Conservation (phyloP, 2,113 vertebrate species). For the Phrynosoma platyrhinos region DNA sequence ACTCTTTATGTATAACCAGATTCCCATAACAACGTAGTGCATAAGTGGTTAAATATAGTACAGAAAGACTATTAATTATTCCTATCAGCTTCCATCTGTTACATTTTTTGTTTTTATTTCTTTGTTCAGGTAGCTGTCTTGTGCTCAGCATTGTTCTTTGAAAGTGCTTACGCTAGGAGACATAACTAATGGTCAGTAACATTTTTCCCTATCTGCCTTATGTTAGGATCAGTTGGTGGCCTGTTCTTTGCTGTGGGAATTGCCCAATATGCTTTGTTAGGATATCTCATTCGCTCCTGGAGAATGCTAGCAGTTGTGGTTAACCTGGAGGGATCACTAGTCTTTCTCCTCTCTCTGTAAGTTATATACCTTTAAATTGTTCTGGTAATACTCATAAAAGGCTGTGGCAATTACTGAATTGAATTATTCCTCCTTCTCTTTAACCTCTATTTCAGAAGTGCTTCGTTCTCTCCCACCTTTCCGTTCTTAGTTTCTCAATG, state of each 20-base stretch:
- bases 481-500: neutral
- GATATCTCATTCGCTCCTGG: conserved; percentile 85
- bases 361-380: conserved; percentile 57
- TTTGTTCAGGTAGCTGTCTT: conserved; percentile 10
- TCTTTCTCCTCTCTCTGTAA: conserved; percentile 85
- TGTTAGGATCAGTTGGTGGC: conserved; percentile 80
- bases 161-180: neutral
- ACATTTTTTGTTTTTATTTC: neutral
- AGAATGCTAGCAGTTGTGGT: conserved; percentile 80
- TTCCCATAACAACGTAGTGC: neutral
- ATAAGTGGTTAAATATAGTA: neutral
- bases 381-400: conserved; percentile 14
- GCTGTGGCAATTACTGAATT: neutral
- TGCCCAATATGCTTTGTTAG: conserved; percentile 81
- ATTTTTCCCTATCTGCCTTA: neutral
- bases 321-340: conserved; percentile 79
- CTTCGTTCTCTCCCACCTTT: neutral
- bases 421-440: neutral
- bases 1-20: neutral
- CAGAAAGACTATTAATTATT: neutral
- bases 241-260: conserved; percentile 86
- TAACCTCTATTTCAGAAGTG: neutral
- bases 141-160: neutral
- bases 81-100: conserved; percentile 1
- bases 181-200: conserved; percentile 22